Evolutionary conservation across 2,888 invertebrate species (phyloP).

Genomic region (Caenorhabditis drosophilae): DNA sequence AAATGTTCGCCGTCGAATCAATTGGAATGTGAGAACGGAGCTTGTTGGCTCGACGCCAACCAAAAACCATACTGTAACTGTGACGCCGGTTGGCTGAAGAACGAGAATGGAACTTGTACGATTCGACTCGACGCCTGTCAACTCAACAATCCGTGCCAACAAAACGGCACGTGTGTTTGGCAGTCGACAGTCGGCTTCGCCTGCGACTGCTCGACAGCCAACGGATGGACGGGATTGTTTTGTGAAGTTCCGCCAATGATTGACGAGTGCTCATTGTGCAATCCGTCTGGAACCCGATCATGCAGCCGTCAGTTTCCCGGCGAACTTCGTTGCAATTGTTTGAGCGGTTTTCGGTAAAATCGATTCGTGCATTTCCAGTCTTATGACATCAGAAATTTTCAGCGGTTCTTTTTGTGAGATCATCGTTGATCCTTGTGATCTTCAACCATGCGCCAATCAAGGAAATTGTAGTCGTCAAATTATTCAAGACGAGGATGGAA

Average conservation of each 20-base stretch:
- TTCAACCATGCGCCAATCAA: conserved; percentile 19
- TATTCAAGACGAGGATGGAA: background rate
- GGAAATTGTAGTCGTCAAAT: conserved; percentile 13
- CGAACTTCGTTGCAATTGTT: conserved; percentile 22
- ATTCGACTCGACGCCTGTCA: conserved; percentile 14
- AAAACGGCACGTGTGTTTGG: conserved; percentile 5
- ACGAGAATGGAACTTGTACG: conserved; percentile 18
- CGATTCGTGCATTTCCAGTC: background rate
- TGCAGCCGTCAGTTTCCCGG: too few relatives aligned
- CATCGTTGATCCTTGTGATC: conserved; percentile 6
- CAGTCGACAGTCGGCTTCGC: too few relatives aligned
- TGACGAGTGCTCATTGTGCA: too few relatives aligned
- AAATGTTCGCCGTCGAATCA: background rate
- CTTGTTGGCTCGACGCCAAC: conserved; percentile 8
- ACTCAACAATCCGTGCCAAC: conserved; percentile 29
- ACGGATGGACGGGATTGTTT: too few relatives aligned
- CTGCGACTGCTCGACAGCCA: too few relatives aligned
- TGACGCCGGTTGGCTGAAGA: conserved; percentile 8
- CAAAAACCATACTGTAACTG: conserved; percentile 21
- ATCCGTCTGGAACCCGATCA: too few relatives aligned
- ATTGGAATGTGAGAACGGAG: conserved; percentile 12
- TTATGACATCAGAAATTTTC: background rate
- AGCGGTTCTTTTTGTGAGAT: conserved; percentile 12
- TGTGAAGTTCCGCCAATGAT: too few relatives aligned
- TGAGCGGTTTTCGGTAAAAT: conserved; percentile 14